Evolutionary conservation across 2,113 vertebrate genomes (phyloP), one percentile per base, ranked within the genome.

Genomic region (Pardalotus punctatus): DNA sequence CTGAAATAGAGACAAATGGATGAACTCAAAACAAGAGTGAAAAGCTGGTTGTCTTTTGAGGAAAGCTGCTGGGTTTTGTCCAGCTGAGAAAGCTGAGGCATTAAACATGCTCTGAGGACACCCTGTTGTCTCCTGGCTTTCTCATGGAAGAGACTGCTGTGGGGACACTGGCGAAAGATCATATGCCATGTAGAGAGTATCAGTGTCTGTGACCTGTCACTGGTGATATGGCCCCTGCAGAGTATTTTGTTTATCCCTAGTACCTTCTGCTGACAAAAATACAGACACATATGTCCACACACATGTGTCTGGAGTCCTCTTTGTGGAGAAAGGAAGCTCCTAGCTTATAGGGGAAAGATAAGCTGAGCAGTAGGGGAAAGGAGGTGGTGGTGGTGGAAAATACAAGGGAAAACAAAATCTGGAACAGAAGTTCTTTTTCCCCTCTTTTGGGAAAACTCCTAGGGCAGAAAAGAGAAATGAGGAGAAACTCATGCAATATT

Each of bases 351-450:
- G 8, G 17, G 20, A 69, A 87, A 65, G 43, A 53, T 53, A 25
- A 56, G 42, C 51, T 70, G 62, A 40, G 43, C 31, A 70, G 45
- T 14, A 61, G n/a, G 4, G 33, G 17, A 62, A 81, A 81, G 16
- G 17, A 9, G 6, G 0, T 2, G 3, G 5, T 58, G 3, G 5
- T 58, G 6, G 3, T 28, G 7, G 36, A 31, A 76, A 91, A 50
- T 57, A 22, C 0, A 6, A n/a, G 25, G 20, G 38, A 42, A 93
- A 86, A 60, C 7, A 8, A 78, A 38, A 7, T 10, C 50, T 65
- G 58, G 10, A 66, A 42, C 15, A 66, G 20, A 83, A 42, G 22
- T 27, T 57, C 9, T 65, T 85, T 80, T 72, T 25, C 20, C 6
- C 12, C 13, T 43, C 22, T 45, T 25, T 35, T 43, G 53, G 35